Evolutionary conservation across 2,888 invertebrate genomes (phyloP), one percentile per base, ranked within the genome.

Genomic region (Beris chalybata): DNA sequence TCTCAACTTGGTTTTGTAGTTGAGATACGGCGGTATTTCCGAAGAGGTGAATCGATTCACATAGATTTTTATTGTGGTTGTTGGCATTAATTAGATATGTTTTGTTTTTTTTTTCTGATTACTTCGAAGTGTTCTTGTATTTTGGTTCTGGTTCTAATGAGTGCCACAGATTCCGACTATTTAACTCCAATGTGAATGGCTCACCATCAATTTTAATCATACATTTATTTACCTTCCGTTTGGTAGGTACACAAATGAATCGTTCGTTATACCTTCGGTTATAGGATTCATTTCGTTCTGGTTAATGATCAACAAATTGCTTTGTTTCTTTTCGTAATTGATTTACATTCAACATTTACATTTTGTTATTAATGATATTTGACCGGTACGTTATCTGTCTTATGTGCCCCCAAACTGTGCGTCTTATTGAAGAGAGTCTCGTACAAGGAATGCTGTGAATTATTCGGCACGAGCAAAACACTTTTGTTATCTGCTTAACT

Each of bases 261-360:
- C 13, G 6, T 22, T 22, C 3, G 22, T 22, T 22, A 22, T 22
- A 13, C 12, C 48, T 13, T 48, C 12, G 31, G 32, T 45, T 29
- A 50, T 12, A 31, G 50, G 44, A 53, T 55, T 44, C 64, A 54
- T 63, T 67, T 61, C 57, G 57, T 50, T 56, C 65, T 53, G 64
- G 55, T 64, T 66, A 68, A 68, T 68, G 64, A 68, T 66, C 66
- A 54, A 54, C 64, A 68, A 68, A 68, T 68, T 66, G 58, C 68
- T 66, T 68, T 68, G 68, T 68, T 66, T 66, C 64, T 63, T 50
- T 50, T 29, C 45, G 58, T 68, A 68, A 68, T 68, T 68, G 68
- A 68, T 68, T 68, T 68, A 68, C 66, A 66, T 68, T 61, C 66
- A 48, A 68, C 22, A 22, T 22, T 22, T 22, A 64, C 55, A 47